These are phyloP conservation scores for Drosophila silvestris DNA, from an alignment of 2,888 invertebrate species.

Conservation along the genomic window DNA sequence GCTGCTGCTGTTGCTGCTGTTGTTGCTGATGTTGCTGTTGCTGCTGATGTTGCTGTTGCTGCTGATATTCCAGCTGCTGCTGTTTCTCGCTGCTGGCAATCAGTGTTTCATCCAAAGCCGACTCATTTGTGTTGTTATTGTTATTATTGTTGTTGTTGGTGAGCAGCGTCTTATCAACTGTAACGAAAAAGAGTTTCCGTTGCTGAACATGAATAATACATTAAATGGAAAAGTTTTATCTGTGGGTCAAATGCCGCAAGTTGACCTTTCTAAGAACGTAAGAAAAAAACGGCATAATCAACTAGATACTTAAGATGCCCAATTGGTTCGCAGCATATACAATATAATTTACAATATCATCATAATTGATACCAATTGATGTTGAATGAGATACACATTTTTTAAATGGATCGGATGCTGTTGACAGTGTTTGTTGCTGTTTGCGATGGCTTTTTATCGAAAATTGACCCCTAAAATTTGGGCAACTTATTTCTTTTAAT, in stretches of 20 bases:
- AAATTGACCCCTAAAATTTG: slow-evolving; percentile 24
- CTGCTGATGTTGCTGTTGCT: slow-evolving; percentile 59
- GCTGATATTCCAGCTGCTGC: slow-evolving; percentile 48
- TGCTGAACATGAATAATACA: slow-evolving; percentile 10
- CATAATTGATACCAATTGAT: slow-evolving; percentile 77
- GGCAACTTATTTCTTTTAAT: slow-evolving; percentile 38
- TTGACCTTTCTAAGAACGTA: not conserved
- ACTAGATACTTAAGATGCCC: slow-evolving; percentile 18
- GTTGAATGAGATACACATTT: slow-evolving; percentile 62
- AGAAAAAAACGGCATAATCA: not conserved
- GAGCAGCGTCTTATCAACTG: slow-evolving; percentile 65
- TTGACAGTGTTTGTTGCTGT: not conserved
- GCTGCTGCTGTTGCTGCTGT: slow-evolving; percentile 54
- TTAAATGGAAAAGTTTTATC: not conserved
- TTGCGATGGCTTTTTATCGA: slow-evolving; percentile 12
- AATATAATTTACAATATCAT: slow-evolving; percentile 66
- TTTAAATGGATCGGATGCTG: slow-evolving; percentile 36
- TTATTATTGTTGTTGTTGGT: slow-evolving; percentile 42
- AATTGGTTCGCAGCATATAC: slow-evolving; percentile 54
- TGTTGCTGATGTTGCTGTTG: slow-evolving; percentile 60
- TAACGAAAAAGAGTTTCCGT: slow-evolving; percentile 17
- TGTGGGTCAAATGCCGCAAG: slow-evolving; percentile 5
- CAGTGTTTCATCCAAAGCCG: slow-evolving; percentile 57
- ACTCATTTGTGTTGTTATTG: slow-evolving; percentile 35
- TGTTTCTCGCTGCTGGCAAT: slow-evolving; percentile 59